These are phyloP conservation scores for Helarctos malayanus DNA, from an alignment of 2,797 vertebrate species.

Conservation along the genomic window DNA sequence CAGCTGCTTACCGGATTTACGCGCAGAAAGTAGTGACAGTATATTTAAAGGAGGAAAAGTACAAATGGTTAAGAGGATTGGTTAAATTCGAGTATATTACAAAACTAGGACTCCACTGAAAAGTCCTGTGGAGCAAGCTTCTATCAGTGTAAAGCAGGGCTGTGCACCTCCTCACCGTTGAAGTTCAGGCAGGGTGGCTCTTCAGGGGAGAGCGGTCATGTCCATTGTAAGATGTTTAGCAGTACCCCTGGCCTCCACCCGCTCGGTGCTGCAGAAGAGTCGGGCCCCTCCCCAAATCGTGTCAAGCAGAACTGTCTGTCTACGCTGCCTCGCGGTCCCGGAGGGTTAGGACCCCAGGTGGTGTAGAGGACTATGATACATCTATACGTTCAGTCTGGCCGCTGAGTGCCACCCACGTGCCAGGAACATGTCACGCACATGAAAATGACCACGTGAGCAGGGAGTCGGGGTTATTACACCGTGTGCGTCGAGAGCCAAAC, in stretches of 20 bases:
- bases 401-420: background rate
- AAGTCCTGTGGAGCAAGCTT: background rate
- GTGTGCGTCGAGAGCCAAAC: background rate
- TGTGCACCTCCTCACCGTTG: background rate
- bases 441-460: background rate
- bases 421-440: background rate
- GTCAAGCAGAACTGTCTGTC: background rate
- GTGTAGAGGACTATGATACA: background rate
- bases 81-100: background rate
- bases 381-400: background rate
- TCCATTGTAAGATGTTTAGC: background rate
- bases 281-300: background rate
- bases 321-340: background rate
- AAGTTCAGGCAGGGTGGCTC: background rate
- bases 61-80: background rate
- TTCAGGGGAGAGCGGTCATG: background rate
- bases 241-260: background rate
- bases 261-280: background rate
- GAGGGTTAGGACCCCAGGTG: background rate
- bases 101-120: background rate
- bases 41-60: background rate
- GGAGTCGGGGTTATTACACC: background rate
- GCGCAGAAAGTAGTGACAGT: background rate
- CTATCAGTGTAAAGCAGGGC: background rate
- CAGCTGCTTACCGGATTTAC: no score